These are phyloP conservation scores for Octodon degus DNA, from an alignment of 2,113 vertebrate species.

Conservation along the genomic window DNA sequence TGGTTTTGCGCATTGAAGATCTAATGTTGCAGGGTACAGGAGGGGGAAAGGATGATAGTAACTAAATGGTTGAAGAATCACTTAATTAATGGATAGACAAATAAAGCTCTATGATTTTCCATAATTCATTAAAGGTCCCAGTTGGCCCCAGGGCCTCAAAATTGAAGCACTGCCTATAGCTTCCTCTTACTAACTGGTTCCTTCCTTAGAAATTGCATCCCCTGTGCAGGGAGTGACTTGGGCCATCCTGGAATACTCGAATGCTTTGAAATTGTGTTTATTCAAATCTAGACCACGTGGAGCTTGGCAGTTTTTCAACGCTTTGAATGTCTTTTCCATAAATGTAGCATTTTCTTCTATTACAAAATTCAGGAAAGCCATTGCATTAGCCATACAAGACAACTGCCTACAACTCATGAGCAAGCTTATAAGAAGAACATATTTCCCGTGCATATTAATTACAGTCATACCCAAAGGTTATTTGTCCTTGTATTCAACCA, in stretches of 20 bases:
- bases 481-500: background rate
- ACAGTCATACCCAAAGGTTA: background rate
- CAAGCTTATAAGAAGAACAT: background rate
- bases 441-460: constrained; percentile 12
- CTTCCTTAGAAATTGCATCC: background rate
- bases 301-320: constrained; percentile 12
- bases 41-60: background rate
- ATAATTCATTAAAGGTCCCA: background rate
- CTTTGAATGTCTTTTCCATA: background rate
- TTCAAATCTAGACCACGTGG: background rate
- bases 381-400: background rate
- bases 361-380: background rate
- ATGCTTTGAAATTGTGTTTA: background rate
- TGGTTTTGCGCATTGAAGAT: background rate
- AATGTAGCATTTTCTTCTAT: background rate
- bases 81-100: background rate
- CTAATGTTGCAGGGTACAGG: background rate
- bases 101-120: background rate
- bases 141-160: background rate
- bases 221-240: background rate
- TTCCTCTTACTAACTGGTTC: background rate
- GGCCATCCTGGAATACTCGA: background rate
- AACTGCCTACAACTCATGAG: background rate
- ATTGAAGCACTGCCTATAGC: background rate
- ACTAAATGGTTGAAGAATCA: background rate